Base-by-base conservation (phyloP, 2,888 invertebrate genomes). In the Plemyria rubiginata region DNA sequence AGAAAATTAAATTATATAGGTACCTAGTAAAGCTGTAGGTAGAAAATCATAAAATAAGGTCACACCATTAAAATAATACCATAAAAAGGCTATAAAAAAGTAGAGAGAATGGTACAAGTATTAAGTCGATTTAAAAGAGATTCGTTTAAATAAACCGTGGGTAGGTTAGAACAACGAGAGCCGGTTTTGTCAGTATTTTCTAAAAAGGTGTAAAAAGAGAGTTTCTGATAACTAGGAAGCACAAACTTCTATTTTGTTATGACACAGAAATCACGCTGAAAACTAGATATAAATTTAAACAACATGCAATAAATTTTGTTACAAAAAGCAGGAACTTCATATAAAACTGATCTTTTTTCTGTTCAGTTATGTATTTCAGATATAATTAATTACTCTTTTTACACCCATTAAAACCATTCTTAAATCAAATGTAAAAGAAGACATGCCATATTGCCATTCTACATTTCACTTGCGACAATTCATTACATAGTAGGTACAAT, bases 41-140 rank as follows among this genome's bases (percentile, higher is more conserved):
- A 60, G 36, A 51, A 50, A 43, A 41, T 22, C 38, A 36, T 28
- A 60, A 41, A 49, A 60, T 1, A 11, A 54, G n/a, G 12, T 48
- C 43, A 50, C 13, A 43, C 9, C n/a, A 28, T 38, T 28, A 60
- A 40, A 49, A 46, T 51, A 43, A 43, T 5, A 41, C 32, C 36
- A 40, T 64, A 53, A 29, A 54, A 46, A 55, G 15, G 50, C 36
- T 36, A 45, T 22, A 50, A 43, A 15, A 13, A 53, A 48, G n/a
- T 60, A 54, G 60, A 60, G 60, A 60, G 60, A 60, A 54, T 49
- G 22, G 41, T 53, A 29, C 32, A 52, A 32, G 40, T 9, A 51
- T 0, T 32, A 58, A 54, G 65, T 60, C 65, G 65, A 16, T 16
- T 16, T 45, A 46, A 54, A 65, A 60, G 65, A 65, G 65, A 65